phyloP scores from a whole-genome alignment of 2,797 vertebrate genomes.

The Arctocebus calabarensis region DNA sequence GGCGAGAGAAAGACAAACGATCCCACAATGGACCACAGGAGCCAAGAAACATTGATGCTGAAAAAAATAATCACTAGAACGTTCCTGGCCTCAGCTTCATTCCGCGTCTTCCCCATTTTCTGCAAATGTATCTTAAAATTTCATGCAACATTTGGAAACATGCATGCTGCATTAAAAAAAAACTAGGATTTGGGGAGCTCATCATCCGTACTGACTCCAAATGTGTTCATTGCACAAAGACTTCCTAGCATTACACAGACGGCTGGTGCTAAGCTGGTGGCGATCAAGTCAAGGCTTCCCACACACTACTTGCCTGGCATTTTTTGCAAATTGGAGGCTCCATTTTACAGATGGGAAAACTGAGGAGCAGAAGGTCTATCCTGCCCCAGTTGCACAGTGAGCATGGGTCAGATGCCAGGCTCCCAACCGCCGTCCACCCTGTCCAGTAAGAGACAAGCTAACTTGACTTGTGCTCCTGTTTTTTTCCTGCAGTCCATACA shows the following conservation, averaged over 20 bases:
- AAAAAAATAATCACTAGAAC: background rate
- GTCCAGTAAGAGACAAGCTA: background rate
- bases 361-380: background rate
- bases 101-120: background rate
- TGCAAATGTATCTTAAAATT: background rate
- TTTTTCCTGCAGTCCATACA: background rate
- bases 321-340: background rate
- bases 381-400: background rate
- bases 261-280: accelerated
- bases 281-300: accelerated
- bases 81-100: background rate
- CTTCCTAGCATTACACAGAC: accelerated
- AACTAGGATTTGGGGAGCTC: background rate
- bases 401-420: background rate
- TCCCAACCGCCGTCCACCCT: background rate
- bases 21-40: accelerated
- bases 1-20: too few relatives aligned
- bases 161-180: background rate
- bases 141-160: background rate
- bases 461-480: accelerated
- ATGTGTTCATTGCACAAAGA: background rate
- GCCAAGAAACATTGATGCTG: background rate
- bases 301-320: accelerated
- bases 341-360: background rate
- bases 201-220: accelerated